phyloP scores from a whole-genome alignment of 2,113 vertebrate species.

The Actenoides lindsayi region DNA sequence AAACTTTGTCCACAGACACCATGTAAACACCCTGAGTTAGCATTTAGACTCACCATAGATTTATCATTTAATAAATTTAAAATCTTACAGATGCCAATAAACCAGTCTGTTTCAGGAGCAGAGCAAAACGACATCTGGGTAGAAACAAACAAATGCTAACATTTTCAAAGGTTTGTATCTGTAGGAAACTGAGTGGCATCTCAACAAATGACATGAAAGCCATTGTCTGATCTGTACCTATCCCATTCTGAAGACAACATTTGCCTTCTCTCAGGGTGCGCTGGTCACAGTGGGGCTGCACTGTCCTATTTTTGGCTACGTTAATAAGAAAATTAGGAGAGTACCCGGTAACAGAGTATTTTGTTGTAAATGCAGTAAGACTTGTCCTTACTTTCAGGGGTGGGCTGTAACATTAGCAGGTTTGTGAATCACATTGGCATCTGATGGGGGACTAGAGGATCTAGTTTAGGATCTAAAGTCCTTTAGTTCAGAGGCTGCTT shows the following conservation, averaged over 20 bases:
- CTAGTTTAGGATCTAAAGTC: not conserved
- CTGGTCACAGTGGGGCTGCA: not conserved
- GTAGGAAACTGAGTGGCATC: not conserved
- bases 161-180: not conserved
- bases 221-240: not conserved
- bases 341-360: not conserved
- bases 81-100: not conserved
- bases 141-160: not conserved
- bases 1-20: slow-evolving; percentile 40
- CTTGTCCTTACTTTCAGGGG: not conserved
- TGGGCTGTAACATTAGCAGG: not conserved
- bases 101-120: not conserved
- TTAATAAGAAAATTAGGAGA: not conserved
- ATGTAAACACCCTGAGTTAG: not conserved
- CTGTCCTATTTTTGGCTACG: not conserved
- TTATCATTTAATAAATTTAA: slow-evolving; percentile 36
- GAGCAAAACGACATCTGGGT: not conserved
- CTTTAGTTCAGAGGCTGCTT: not conserved
- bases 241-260: not conserved
- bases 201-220: not conserved
- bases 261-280: not conserved
- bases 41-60: not conserved
- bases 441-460: not conserved
- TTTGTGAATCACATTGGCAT: not conserved
- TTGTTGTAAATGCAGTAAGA: not conserved